Base-by-base conservation (phyloP, 2,888 invertebrate species). In the Caenorhabditis sp. region DNA sequence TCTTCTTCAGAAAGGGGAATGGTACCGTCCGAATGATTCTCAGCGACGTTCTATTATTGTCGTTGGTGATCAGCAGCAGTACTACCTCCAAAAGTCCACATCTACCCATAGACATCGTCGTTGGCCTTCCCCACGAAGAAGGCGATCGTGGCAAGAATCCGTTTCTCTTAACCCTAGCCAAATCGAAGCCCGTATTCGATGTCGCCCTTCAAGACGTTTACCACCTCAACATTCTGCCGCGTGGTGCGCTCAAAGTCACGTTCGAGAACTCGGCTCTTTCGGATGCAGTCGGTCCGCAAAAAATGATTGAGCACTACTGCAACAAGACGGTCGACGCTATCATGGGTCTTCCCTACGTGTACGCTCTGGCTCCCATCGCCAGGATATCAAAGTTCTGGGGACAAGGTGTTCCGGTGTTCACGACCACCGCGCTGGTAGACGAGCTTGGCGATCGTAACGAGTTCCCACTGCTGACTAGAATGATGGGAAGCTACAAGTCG, bases 311-410 rank as follows among this genome's bases (percentile, higher is more conserved):
- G 31, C 89, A 87, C 54, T 91, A 92, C 77, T 90, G 90, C 59
- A 80, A 85, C 58, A 59, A 80, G 31, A 87, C 88, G 93, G 91
- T 95, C 94, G 96, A 96, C 93, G 96, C 95, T 8, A 95, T 96
- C 90, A 94, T 96, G 92, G 96, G 96, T 0, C 95, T 96, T 47
- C 95, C 96, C n/a, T 96, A 96, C 93, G 95, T 96, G 91, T 96
- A 96, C 93, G 96, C 95, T 8, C 94, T 96, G 91, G 96, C 96
- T 0, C 96, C 96, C 5, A 95, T 96, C 14, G 95, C 96, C 3
- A 68, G 91, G 24, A 87, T 92, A 84, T 86, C 86, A 8, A 85
- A 87, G 28, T 91, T 87, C 66, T 91, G 96, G 96, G 63, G 80
- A 14, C 74, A 82, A 49, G 92, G 92, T 10, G 92, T 96, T 68